A percentile compares a stretch with the other conserved stretches of the same genome.
phyloP scores from a whole-genome alignment of 2,113 vertebrate genomes.

The Lichenostomus cassidix region DNA sequence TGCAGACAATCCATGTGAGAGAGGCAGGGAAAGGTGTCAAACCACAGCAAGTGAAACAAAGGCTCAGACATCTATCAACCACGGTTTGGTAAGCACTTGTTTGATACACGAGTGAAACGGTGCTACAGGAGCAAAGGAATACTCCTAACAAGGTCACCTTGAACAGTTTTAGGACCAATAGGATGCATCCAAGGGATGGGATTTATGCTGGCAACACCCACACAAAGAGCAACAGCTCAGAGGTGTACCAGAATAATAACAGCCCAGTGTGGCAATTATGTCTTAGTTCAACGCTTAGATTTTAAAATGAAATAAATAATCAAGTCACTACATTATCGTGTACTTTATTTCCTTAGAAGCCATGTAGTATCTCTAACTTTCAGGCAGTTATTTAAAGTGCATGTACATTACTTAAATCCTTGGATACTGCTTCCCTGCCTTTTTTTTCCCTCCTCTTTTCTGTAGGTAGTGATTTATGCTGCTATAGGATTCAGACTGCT shows the following conservation, averaged over 20 bases:
- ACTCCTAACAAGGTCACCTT: background rate
- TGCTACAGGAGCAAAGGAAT: background rate
- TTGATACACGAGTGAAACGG: accelerated
- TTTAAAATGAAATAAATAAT: background rate
- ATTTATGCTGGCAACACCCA: background rate
- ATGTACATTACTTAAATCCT: background rate
- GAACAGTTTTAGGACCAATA: background rate
- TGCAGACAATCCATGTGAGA: background rate
- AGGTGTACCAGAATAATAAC: accelerated
- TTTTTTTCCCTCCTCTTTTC: background rate
- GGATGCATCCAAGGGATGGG: background rate
- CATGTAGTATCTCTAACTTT: background rate
- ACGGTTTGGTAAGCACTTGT: accelerated
- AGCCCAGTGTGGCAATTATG: accelerated
- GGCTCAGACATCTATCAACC: background rate
- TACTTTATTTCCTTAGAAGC: background rate
- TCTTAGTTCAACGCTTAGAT: background rate
- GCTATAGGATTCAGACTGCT: background rate
- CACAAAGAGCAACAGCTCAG: background rate
- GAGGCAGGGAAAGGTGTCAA: background rate
- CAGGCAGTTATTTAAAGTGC: background rate
- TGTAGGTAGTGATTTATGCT: background rate
- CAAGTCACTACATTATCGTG: background rate
- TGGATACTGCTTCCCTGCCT: background rate
- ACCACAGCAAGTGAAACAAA: background rate